Conservation (phyloP, 1,140 invertebrate species). For the Solenopsis fugax region DNA sequence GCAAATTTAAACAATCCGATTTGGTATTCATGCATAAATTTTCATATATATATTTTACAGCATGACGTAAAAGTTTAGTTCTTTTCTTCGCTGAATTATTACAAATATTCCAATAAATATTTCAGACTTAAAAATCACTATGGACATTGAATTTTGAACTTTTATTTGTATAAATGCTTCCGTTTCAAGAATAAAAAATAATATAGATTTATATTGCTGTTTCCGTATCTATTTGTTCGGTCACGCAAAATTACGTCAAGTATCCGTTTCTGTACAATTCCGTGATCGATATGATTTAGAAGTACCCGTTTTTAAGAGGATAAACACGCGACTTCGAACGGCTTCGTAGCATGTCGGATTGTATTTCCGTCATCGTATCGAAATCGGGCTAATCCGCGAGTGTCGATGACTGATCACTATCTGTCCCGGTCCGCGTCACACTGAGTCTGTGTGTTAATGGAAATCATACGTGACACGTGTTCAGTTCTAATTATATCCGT, state of each 20-base stretch:
- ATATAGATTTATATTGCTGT: neutral
- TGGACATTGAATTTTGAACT: neutral
- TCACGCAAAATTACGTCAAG: neutral
- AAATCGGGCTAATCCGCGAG: slow-evolving; percentile 21
- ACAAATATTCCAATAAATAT: neutral
- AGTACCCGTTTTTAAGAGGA: neutral
- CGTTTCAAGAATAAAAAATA: neutral
- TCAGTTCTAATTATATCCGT: slow-evolving; percentile 73
- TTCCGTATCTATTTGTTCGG: neutral
- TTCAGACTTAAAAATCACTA: neutral
- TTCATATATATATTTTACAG: neutral
- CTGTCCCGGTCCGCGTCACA: slow-evolving; percentile 24
- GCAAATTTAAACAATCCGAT: neutral
- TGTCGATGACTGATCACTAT: slow-evolving; percentile 67
- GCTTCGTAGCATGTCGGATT: slow-evolving; percentile 18
- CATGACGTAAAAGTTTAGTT: neutral
- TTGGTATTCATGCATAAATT: neutral
- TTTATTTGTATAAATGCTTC: neutral
- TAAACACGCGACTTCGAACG: slow-evolving; percentile 32
- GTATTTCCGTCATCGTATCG: slow-evolving; percentile 13
- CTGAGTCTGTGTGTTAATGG: slow-evolving; percentile 62
- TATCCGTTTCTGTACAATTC: neutral
- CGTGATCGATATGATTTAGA: neutral
- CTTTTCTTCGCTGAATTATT: neutral
- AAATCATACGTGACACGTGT: slow-evolving; percentile 69